Evolutionary conservation across 2,113 vertebrate genomes (phyloP).

Genomic region (Hydrolagus affinis): DNA sequence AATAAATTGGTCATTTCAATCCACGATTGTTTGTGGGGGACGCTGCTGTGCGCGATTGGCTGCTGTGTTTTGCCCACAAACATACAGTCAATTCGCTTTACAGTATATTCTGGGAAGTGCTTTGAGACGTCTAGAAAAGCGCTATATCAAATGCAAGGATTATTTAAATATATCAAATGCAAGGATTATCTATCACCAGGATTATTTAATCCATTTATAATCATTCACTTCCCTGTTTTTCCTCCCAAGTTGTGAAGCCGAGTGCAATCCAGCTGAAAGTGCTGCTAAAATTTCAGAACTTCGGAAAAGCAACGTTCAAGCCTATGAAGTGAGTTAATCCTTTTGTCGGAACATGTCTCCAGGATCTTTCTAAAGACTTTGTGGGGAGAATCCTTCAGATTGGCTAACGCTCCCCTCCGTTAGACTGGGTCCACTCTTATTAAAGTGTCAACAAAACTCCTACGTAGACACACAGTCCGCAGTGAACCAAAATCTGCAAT

Average conservation of each 20-base stretch:
- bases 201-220: neutral
- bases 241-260: constrained; percentile 80
- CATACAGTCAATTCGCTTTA: too few relatives aligned
- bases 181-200: neutral
- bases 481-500: too few relatives aligned
- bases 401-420: neutral
- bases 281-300: constrained; percentile 77
- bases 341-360: neutral
- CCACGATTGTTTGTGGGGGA: too few relatives aligned
- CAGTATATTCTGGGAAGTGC: too few relatives aligned
- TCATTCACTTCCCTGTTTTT: neutral
- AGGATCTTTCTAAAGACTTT: neutral
- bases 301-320: constrained; percentile 94
- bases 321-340: constrained; percentile 81
- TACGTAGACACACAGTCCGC: too few relatives aligned
- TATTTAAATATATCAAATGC: neutral
- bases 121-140: too few relatives aligned
- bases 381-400: neutral
- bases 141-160: too few relatives aligned
- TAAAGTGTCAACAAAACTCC: neutral
- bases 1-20: too few relatives aligned
- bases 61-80: too few relatives aligned
- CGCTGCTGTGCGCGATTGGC: too few relatives aligned
- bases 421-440: neutral
- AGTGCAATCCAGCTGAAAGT: constrained; percentile 91